phyloP scores from a whole-genome alignment of 53 echinoderm and acorn worm genomes.

The Echinometra lucunter region DNA sequence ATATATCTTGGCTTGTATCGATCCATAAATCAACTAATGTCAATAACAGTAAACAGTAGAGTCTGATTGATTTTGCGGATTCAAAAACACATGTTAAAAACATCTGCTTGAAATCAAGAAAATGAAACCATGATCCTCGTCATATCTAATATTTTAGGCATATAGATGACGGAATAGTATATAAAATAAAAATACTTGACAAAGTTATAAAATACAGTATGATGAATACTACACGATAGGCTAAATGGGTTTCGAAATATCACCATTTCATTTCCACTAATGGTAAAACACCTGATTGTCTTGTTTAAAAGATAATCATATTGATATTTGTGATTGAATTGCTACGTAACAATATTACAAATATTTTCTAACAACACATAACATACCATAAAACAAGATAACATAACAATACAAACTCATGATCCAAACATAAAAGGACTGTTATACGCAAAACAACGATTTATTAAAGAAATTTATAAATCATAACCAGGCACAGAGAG shows the following conservation, averaged over 20 bases:
- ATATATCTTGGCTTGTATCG: not conserved
- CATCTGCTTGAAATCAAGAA: constrained; percentile 32
- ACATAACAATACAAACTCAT: not conserved
- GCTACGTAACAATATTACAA: too few relatives aligned
- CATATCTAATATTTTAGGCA: not conserved
- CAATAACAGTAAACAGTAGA: not conserved
- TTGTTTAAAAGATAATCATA: too few relatives aligned
- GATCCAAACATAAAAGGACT: not conserved
- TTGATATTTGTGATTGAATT: not conserved
- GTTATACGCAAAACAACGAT: not conserved
- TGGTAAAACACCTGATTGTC: too few relatives aligned
- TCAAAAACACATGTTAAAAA: not conserved
- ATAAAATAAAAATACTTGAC: not conserved
- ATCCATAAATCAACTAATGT: not conserved
- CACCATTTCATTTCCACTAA: not conserved
- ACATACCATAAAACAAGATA: not conserved
- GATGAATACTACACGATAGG: not conserved
- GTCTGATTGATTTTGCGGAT: not conserved
- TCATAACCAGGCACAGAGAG: too few relatives aligned
- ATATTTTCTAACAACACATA: not conserved
- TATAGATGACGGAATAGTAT: not conserved
- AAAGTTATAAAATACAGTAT: not conserved
- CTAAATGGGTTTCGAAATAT: not conserved
- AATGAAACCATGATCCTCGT: not conserved
- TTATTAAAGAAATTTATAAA: not conserved